Percentiles rank a stretch among this genome's conserved stretches.
Conservation (phyloP, 1,140 invertebrate genomes). For the Caerostris extrusa region DNA sequence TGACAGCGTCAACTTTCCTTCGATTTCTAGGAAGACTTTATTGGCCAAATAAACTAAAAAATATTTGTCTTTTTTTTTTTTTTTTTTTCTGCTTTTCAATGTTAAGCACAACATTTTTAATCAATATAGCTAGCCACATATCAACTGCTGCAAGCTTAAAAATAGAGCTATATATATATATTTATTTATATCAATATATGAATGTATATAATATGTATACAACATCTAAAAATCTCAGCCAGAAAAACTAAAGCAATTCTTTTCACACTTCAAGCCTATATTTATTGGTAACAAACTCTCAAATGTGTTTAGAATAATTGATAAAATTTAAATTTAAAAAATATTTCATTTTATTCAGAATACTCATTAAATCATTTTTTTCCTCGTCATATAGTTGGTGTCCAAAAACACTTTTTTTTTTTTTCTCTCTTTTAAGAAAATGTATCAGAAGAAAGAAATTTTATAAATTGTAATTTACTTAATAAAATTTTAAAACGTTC, state of each 20-base stretch:
- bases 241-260: constrained; percentile 3
- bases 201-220: constrained; percentile 75
- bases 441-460: too few species aligned
- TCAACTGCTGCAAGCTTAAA: constrained; percentile 71
- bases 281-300: too few species aligned
- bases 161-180: constrained; percentile 74
- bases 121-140: constrained; percentile 53
- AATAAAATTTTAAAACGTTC: too few species aligned
- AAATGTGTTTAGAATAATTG: too few species aligned
- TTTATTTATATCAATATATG: constrained; percentile 41
- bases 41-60: constrained; percentile 75
- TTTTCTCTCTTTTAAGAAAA: too few species aligned
- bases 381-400: too few species aligned
- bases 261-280: not conserved
- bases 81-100: constrained; percentile 19
- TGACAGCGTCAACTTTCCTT: constrained; percentile 48
- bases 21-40: constrained; percentile 70
- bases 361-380: too few species aligned
- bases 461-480: too few species aligned
- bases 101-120: constrained; percentile 36
- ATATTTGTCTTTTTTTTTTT: constrained; percentile 46
- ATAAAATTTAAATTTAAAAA: too few species aligned
- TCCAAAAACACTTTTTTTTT: too few species aligned
- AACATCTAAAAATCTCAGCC: constrained; percentile 67
- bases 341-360: too few species aligned